Evolutionary conservation across 2,888 invertebrate genomes (phyloP).

Genomic region (Acanthosepion lycidas): DNA sequence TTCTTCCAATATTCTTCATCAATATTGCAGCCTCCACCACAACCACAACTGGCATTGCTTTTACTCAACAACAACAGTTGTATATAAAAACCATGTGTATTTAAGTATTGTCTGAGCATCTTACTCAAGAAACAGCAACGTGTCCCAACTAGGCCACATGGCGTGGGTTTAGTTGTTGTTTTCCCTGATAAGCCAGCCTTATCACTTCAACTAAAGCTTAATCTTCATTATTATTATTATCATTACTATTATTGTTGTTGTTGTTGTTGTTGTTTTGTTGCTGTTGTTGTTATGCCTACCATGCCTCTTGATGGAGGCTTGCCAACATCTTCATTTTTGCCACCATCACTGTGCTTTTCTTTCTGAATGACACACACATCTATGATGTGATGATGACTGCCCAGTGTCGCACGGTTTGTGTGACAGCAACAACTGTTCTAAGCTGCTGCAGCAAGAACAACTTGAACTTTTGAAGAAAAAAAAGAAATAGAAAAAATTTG

Average conservation of each 20-base stretch:
- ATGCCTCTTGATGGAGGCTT: conserved; percentile 12
- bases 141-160: not conserved
- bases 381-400: not conserved
- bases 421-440: not conserved
- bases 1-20: not conserved
- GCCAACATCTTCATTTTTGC: not conserved
- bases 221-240: not conserved
- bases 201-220: not conserved
- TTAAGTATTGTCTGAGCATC: not conserved
- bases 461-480: not conserved
- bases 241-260: not conserved
- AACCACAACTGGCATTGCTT: not conserved
- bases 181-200: not conserved
- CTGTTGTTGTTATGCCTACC: conserved; percentile 10
- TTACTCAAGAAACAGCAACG: not conserved
- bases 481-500: not conserved
- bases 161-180: not conserved
- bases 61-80: not conserved
- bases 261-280: not conserved
- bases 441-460: not conserved
- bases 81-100: not conserved
- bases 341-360: not conserved
- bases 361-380: not conserved
- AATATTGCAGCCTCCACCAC: conserved; percentile 5
- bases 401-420: conserved; percentile 20